Percentiles rank a stretch among this genome's conserved stretches.
These are phyloP conservation scores for Pygathrix nemaeus DNA, from an alignment of 2,113 vertebrate species.

Conservation along the genomic window DNA sequence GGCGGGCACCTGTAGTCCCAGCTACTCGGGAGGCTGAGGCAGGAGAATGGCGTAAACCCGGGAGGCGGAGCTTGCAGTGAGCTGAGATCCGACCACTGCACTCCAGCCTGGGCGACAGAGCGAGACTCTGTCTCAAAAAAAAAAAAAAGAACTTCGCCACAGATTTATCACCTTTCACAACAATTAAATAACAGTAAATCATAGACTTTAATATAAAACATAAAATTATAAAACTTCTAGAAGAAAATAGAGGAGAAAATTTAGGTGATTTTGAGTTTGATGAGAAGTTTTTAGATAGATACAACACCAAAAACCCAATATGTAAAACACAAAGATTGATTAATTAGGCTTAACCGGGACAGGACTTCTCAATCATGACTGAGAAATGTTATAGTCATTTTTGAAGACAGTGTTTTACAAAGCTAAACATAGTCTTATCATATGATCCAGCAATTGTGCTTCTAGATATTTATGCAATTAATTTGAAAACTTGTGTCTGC, in stretches of 20 bases:
- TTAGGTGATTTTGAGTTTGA: neutral
- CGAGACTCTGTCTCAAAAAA: too few relatives aligned
- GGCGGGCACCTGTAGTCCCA: too few relatives aligned
- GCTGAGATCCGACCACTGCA: too few relatives aligned
- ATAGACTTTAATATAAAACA: neutral
- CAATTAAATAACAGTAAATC: neutral
- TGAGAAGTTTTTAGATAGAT: neutral
- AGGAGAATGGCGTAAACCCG: too few relatives aligned
- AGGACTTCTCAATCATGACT: neutral
- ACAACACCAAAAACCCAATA: neutral
- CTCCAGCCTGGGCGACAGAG: too few relatives aligned
- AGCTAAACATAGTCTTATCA: neutral
- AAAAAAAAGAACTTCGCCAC: neutral
- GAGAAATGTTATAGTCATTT: neutral
- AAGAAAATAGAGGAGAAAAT: neutral
- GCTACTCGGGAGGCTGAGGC: too few relatives aligned
- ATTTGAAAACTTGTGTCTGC: neutral
- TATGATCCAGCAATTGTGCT: neutral
- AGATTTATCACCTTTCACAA: neutral
- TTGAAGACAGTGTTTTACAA: neutral
- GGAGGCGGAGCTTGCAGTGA: too few relatives aligned
- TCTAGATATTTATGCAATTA: neutral
- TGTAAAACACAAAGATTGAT: neutral
- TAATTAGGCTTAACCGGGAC: neutral
- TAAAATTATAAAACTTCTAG: neutral